Conservation (phyloP, 2,113 vertebrate species). For the Sebastes fasciatus region DNA sequence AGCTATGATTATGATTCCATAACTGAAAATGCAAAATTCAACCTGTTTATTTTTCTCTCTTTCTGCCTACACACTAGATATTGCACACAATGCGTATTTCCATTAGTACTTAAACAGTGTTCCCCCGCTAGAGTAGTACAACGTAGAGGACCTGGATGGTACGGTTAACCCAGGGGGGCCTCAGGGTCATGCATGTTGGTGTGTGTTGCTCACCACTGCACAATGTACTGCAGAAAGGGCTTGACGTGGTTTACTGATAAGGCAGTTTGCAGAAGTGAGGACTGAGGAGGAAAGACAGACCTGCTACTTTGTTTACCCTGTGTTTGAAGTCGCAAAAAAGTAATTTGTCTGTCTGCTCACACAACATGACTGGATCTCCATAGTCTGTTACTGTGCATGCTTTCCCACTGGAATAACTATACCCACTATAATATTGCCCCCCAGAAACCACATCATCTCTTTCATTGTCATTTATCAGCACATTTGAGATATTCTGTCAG, state of each 20-base stretch:
- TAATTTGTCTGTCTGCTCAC: not conserved
- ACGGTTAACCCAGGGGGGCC: too few relatives aligned
- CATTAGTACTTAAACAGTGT: not conserved
- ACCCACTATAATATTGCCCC: too few relatives aligned
- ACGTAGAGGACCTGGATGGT: not conserved
- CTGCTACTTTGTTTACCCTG: not conserved
- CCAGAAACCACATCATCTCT: too few relatives aligned
- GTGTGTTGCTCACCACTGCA: not conserved
- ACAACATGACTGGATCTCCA: too few relatives aligned
- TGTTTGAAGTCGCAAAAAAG: not conserved
- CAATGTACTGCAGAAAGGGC: not conserved
- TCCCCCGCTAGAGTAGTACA: not conserved
- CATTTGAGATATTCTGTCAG: not conserved
- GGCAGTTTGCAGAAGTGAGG: not conserved
- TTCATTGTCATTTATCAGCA: not conserved
- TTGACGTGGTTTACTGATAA: not conserved
- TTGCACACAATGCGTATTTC: not conserved
- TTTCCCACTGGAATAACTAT: too few relatives aligned
- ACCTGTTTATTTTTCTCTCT: not conserved
- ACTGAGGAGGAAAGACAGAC: not conserved
- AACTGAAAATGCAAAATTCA: not conserved
- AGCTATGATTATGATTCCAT: not conserved
- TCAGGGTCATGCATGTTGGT: not conserved
- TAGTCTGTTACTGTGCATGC: too few relatives aligned
- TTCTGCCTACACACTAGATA: not conserved